phyloP scores from a whole-genome alignment of 2,113 vertebrate genomes.

The Pongo abelii region DNA sequence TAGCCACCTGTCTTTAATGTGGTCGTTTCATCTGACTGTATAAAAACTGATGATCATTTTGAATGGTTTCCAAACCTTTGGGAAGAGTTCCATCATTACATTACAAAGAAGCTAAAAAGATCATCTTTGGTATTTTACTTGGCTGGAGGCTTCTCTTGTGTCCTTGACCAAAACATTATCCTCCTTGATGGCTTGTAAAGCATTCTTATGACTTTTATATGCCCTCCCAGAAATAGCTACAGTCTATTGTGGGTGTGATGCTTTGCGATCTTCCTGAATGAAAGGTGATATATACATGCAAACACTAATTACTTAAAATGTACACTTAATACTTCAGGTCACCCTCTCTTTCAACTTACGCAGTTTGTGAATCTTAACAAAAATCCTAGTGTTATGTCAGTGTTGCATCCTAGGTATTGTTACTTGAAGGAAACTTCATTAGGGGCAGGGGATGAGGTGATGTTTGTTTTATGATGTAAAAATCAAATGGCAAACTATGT shows the following conservation, averaged over 20 bases:
- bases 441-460: too few relatives aligned
- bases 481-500: constrained; percentile 31
- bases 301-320: not conserved
- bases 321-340: not conserved
- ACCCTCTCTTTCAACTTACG: not conserved
- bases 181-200: not conserved
- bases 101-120: constrained; percentile 21
- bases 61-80: not conserved
- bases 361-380: not conserved
- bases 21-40: not conserved
- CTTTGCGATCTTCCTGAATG: not conserved
- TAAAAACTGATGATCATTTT: not conserved
- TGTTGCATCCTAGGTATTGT: not conserved
- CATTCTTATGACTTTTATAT: not conserved
- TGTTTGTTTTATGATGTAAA: constrained; percentile 32
- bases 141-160: not conserved
- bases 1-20: not conserved
- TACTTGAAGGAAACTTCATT: not conserved
- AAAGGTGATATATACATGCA: not conserved
- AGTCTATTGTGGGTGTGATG: not conserved
- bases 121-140: not conserved
- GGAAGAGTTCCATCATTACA: not conserved
- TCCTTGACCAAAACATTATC: not conserved
- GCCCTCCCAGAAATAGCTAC: not conserved
- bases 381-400: not conserved